Evolutionary conservation across 2,888 invertebrate genomes (phyloP).

Genomic region (Exocentrus adspersus): DNA sequence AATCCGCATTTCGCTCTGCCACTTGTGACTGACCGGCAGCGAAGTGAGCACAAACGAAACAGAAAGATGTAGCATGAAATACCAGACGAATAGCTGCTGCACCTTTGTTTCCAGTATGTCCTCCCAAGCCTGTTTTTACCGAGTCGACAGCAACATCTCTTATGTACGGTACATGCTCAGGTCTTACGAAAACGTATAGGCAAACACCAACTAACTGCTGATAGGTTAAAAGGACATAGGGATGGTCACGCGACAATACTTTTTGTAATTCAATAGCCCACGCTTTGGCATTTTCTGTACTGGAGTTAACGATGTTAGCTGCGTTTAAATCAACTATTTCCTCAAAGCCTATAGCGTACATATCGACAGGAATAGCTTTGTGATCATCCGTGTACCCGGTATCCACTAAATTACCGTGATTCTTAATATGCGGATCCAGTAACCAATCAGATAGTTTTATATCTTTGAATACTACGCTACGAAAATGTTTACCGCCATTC

Average conservation of each 20-base stretch:
- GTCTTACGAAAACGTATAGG: conserved; percentile 92
- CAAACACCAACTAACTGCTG: conserved; percentile 98
- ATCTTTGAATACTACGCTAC: conserved; percentile 94
- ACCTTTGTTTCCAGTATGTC: conserved; percentile 80
- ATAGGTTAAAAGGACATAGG: conserved; percentile 90
- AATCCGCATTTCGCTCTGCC: conserved; percentile 94
- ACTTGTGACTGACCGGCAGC: conserved; percentile 98
- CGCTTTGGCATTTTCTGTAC: conserved; percentile 89
- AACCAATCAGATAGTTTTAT: conserved; percentile 89
- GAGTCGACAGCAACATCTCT: conserved; percentile 94
- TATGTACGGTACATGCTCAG: conserved; percentile 87
- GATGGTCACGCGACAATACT: conserved; percentile 82
- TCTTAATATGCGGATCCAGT: conserved; percentile 79
- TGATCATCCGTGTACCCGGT: conserved; percentile 63
- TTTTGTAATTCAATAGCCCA: conserved; percentile 97
- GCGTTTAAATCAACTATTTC: conserved; percentile 99
- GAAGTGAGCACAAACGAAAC: conserved; percentile 99
- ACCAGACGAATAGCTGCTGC: conserved; percentile 93
- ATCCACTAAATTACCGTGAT: conserved; percentile 63
- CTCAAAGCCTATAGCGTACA: conserved; percentile 98
- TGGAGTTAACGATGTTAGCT: conserved; percentile 96
- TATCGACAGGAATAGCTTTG: conserved; percentile 77
- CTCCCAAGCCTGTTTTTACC: conserved; percentile 98
- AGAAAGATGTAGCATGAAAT: conserved; percentile 91
- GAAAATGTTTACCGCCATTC: conserved; percentile 98